These are phyloP conservation scores for Dryobota labecula DNA, from an alignment of 2,888 invertebrate genomes.

Conservation along the genomic window DNA sequence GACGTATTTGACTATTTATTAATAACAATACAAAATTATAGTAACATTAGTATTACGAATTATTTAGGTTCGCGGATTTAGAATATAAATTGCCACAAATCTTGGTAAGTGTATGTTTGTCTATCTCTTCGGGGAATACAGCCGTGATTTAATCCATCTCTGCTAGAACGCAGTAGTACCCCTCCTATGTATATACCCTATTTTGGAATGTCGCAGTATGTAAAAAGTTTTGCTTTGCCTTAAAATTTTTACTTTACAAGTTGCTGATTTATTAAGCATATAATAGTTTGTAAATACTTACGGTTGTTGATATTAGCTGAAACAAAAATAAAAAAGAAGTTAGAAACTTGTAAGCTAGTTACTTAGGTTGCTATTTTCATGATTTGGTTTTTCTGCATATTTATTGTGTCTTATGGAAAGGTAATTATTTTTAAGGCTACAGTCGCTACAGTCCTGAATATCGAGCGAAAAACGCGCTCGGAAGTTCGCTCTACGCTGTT, in stretches of 20 bases:
- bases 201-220: no score
- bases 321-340: slow-evolving; percentile 48
- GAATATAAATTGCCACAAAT: not conserved
- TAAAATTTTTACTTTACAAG: not conserved
- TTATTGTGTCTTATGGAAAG: not conserved
- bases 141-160: not conserved
- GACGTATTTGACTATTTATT: no score
- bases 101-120: not conserved
- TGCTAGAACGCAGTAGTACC: no score
- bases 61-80: no score
- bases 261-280: not conserved
- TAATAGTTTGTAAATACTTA: slow-evolving; percentile 47
- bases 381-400: not conserved
- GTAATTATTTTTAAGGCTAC: not conserved
- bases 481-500: not conserved
- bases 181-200: not conserved
- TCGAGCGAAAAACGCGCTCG: not conserved
- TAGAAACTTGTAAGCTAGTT: not conserved
- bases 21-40: no score
- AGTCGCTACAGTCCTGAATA: not conserved
- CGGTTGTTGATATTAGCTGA: slow-evolving; percentile 50
- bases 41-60: no score
- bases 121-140: not conserved
- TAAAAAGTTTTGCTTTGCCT: not conserved
- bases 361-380: not conserved